Percentiles rank a stretch among this genome's conserved stretches.
These are phyloP conservation scores for Neoitamus cyanurus DNA, from an alignment of 2,888 invertebrate species.

Conservation along the genomic window DNA sequence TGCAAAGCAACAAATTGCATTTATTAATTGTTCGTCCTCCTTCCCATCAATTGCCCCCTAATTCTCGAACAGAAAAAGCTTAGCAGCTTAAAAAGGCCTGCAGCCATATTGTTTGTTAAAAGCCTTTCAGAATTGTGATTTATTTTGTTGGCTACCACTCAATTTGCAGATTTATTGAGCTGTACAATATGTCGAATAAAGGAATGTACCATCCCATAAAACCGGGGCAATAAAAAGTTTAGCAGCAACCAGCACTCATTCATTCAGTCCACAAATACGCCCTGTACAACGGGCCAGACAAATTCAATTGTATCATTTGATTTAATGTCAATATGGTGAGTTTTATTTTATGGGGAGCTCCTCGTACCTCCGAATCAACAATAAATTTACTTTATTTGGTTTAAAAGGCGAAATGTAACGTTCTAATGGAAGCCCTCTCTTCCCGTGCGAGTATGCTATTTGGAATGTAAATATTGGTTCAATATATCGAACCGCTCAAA, in stretches of 20 bases:
- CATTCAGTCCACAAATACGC: not conserved
- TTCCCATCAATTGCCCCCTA: not conserved
- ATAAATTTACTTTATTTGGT: conserved; percentile 1
- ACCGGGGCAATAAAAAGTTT: not conserved
- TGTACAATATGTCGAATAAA: not conserved
- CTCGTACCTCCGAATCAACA: not conserved
- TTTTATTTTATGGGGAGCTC: not conserved
- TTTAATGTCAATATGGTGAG: not conserved
- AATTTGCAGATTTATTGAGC: not conserved
- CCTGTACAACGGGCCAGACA: not conserved
- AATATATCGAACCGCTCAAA: not conserved
- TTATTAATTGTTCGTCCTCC: not conserved
- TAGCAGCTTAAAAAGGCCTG: not conserved
- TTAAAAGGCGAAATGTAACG: not conserved
- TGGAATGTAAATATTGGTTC: not conserved
- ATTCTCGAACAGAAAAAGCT: not conserved
- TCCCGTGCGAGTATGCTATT: not conserved
- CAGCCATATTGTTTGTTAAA: not conserved
- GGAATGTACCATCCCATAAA: not conserved
- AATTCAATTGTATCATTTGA: conserved; percentile 5
- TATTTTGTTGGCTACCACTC: not conserved
- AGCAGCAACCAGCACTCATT: not conserved
- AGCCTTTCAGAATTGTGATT: not conserved
- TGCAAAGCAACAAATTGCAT: not conserved
- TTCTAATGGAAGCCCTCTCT: not conserved